These are phyloP conservation scores for Propithecus deckenii DNA, from an alignment of 2,797 vertebrate genomes.

Conservation along the genomic window DNA sequence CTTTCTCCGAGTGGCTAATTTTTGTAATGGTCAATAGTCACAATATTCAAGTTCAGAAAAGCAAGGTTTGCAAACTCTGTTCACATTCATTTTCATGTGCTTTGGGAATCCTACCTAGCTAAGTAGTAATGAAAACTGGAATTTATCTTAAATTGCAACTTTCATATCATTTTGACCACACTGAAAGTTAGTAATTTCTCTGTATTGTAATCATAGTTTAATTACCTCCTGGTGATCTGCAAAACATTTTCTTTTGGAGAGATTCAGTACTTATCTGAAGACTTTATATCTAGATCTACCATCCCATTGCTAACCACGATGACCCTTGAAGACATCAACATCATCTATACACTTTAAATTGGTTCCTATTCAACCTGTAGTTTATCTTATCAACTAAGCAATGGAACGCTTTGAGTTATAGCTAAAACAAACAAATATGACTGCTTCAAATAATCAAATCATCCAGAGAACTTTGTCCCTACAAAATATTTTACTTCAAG, in stretches of 20 bases:
- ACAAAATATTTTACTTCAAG: constrained; percentile 40
- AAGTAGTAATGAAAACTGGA: neutral
- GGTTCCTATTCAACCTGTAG: neutral
- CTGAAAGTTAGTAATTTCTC: neutral
- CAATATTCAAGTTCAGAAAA: constrained; percentile 16
- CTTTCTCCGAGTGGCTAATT: neutral
- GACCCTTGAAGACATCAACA: neutral
- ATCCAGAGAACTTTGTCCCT: constrained; percentile 41
- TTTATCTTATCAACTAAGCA: constrained; percentile 33
- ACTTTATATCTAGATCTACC: neutral
- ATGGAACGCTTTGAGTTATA: neutral
- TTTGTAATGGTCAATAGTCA: neutral
- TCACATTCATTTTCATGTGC: neutral
- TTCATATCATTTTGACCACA: neutral
- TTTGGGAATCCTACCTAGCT: neutral
- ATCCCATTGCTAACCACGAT: neutral
- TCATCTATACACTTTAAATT: neutral
- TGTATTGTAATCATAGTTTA: neutral
- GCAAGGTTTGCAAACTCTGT: neutral
- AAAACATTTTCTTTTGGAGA: neutral
- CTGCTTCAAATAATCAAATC: constrained; percentile 15
- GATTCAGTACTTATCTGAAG: neutral
- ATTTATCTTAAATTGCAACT: neutral
- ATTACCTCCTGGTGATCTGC: neutral
- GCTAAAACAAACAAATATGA: neutral